phyloP scores from a whole-genome alignment of 2,888 invertebrate species.

The Ichneumon xanthorius region DNA sequence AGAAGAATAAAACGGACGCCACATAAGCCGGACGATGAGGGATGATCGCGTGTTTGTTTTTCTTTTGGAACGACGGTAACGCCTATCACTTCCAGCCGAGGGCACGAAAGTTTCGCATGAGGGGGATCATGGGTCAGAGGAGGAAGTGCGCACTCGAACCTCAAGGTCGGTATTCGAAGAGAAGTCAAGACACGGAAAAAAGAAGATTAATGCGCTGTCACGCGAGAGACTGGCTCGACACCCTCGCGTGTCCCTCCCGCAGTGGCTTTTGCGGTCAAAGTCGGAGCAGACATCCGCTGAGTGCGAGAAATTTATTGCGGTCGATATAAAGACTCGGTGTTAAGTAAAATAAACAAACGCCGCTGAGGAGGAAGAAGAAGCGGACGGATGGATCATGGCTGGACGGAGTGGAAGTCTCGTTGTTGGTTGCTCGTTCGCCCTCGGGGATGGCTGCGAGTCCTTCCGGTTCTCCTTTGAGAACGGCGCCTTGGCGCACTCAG shows the following conservation, averaged over 20 bases:
- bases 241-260: neutral
- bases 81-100: conserved; percentile 29
- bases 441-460: conserved; percentile 33
- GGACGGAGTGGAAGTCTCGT: conserved; percentile 1
- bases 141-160: neutral
- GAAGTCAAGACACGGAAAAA: neutral
- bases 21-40: neutral
- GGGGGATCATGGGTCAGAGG: too few relatives aligned
- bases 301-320: conserved; percentile 7
- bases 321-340: conserved; percentile 13
- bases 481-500: conserved; percentile 13
- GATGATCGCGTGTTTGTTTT: conserved; percentile 9
- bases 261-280: neutral
- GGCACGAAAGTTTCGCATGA: neutral
- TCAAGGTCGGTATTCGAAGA: conserved; percentile 24
- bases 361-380: conserved; percentile 2
- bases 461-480: conserved; percentile 37
- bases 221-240: neutral
- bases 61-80: neutral
- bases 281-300: neutral
- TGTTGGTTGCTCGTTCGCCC: conserved; percentile 27
- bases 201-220: conserved; percentile 6
- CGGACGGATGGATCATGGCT: neutral
- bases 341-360: conserved; percentile 16
- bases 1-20: conserved; percentile 27